A percentile compares a stretch with the other conserved stretches of the same genome.
Conservation (phyloP, 2,797 vertebrate species). For the Salarias fasciatus region DNA sequence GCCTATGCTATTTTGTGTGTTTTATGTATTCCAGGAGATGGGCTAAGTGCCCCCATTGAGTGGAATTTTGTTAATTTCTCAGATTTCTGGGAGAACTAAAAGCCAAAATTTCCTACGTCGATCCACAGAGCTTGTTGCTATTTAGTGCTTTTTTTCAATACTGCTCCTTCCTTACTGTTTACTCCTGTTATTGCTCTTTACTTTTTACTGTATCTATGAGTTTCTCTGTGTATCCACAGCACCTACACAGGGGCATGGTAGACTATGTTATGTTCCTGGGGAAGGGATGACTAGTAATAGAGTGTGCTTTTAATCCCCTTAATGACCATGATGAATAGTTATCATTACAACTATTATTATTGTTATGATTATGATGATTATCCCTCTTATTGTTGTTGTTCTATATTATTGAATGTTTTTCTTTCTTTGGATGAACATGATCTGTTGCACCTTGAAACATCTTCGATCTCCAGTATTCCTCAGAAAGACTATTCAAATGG, state of each 20-base stretch:
- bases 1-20: constrained; percentile 70
- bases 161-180: constrained; percentile 61
- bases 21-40: constrained; percentile 74
- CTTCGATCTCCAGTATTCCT: constrained; percentile 64
- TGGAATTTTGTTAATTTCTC: constrained; percentile 80
- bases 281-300: constrained; percentile 62
- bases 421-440: constrained; percentile 69
- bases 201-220: constrained; percentile 72
- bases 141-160: constrained; percentile 65
- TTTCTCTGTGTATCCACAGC: constrained; percentile 64
- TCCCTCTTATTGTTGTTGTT: constrained; percentile 78
- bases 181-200: constrained; percentile 52
- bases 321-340: constrained; percentile 78
- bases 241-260: constrained; percentile 65
- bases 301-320: constrained; percentile 73
- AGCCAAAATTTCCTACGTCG: constrained; percentile 75
- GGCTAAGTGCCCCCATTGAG: constrained; percentile 57
- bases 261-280: constrained; percentile 66
- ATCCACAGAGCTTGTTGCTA: constrained; percentile 68
- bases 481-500: constrained; percentile 65
- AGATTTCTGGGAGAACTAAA: constrained; percentile 80
- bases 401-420: constrained; percentile 75
- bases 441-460: constrained; percentile 68
- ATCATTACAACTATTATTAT: constrained; percentile 78
- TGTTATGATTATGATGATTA: constrained; percentile 77